Base-by-base conservation (phyloP, 2,888 invertebrate genomes). In the Chymomyza caudatula region DNA sequence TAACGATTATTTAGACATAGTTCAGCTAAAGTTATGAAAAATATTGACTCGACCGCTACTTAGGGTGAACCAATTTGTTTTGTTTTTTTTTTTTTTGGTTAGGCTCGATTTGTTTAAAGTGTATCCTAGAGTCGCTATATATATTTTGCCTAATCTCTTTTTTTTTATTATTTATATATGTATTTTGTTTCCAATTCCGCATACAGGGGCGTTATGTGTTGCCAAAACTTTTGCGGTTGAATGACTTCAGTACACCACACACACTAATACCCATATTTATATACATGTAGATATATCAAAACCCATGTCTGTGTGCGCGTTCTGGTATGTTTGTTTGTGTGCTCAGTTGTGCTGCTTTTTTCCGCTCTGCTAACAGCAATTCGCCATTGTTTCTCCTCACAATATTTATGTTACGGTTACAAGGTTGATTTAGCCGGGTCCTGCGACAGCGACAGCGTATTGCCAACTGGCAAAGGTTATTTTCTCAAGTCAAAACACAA, bases 341-440 rank as follows among this genome's bases (percentile, higher is more conserved):
- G 29, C 29, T 19, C 17, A 37, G 15, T 55, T 55, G 29, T 55
- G 25, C 25, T 29, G 29, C 4, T 51, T 13, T 37, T 37, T 37
- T 37, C 11, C 29, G 29, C 29, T 37, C 11, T 37, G 51, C 8
- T 20, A 13, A 19, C 47, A 17, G 17, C 47, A 20, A 20, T 11
- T 20, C 19, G 51, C 59, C 65, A 58, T 73, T 78, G 79, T 78
- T 76, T 76, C 70, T 62, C 61, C 65, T 57, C 68, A 61, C 61
- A 69, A 77, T 77, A 77, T 77, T 78, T 77, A 76, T 77, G 76
- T 71, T 76, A 76, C 76, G 79, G 79, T 76, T 77, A 77, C 76
- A 77, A 77, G 76, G 76, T 67, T 78, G 17, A 37, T 20, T 17
- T 6, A 13, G 44, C n/a, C 15, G 44, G 44, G 15, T 5, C 19